These are phyloP conservation scores for Ichneumon xanthorius DNA, from an alignment of 2,888 invertebrate genomes.

Conservation along the genomic window DNA sequence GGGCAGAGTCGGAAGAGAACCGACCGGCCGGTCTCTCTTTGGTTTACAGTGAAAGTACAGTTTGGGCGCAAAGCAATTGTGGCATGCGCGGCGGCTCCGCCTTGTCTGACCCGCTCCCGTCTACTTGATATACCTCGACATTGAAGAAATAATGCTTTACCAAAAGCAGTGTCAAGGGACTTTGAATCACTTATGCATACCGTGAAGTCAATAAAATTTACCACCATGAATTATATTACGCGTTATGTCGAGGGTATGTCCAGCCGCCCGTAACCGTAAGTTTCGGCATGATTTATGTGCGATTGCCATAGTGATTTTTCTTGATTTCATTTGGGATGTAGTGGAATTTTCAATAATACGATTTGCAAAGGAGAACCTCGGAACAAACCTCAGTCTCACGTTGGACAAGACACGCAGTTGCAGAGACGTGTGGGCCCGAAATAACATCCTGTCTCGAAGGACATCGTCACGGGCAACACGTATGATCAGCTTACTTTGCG, in stretches of 20 bases:
- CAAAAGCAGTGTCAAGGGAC: not conserved
- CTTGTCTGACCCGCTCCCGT: not conserved
- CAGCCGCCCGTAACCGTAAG: too few relatives aligned
- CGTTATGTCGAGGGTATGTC: not conserved
- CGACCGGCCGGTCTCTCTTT: slow-evolving; percentile 3
- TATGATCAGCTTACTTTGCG: too few relatives aligned
- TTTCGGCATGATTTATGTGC: too few relatives aligned
- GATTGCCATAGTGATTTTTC: too few relatives aligned
- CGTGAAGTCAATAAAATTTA: not conserved
- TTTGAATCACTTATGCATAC: not conserved
- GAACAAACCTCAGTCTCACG: too few relatives aligned
- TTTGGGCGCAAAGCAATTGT: slow-evolving; percentile 36
- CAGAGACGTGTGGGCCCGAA: too few relatives aligned
- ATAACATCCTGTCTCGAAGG: too few relatives aligned
- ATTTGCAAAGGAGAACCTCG: too few relatives aligned
- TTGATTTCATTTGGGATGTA: too few relatives aligned
- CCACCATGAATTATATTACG: not conserved
- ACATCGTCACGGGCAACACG: too few relatives aligned
- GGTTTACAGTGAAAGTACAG: slow-evolving; percentile 43
- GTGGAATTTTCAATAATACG: too few relatives aligned
- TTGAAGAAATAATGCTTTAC: not conserved
- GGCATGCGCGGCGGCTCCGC: slow-evolving; percentile 1
- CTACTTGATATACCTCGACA: not conserved
- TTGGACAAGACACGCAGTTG: too few relatives aligned
- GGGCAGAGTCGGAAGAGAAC: slow-evolving; percentile 26